Base-by-base conservation (phyloP, 2,888 invertebrate species). In the Salpingus planirostris region DNA sequence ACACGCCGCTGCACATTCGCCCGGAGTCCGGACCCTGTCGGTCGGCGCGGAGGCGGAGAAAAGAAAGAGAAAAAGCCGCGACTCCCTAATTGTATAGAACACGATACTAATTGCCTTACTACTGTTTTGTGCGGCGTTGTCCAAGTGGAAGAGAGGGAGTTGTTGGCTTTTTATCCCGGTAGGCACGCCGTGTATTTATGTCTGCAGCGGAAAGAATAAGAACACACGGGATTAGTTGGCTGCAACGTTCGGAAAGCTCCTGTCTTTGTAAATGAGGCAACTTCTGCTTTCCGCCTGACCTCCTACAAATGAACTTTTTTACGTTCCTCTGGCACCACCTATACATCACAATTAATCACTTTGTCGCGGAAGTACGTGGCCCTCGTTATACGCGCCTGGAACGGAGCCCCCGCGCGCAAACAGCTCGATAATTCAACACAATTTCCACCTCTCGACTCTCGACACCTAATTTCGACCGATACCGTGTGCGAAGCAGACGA, bases 71-170 rank as follows among this genome's bases (percentile, higher is more conserved):
- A 35, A 21, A 21, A 49, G 43, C 46, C 46, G 48, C 52, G 52
- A 52, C 54, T 57, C 55, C 55, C 57, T 62, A 63, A 64, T 62
- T 63, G 61, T 57, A 58, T 52, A 59, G 60, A 61, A 63, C 58
- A 61, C 54, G 60, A 60, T 62, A 62, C 62, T 63, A 64, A 64
- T 64, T 63, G 63, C 59, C 60, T 57, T 55, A 54, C 54, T 59
- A 56, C 54, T 57, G 58, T 60, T 60, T 60, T 60, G 59, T 59
- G 55, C 52, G 50, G 43, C 45, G 53, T 50, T 56, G 54, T 55
- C 55, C 57, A 54, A 59, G 57, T 57, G 60, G 26, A 25, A 27
- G 27, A 27, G 22, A 11, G 27, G 26, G 27, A 26, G 21, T 14
- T 27, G 27, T 15, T 13, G 3, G 12, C 37, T 49, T 54, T 57